Evolutionary conservation across 2,888 invertebrate genomes (phyloP).

Genomic region (Dolomedes plantarius): DNA sequence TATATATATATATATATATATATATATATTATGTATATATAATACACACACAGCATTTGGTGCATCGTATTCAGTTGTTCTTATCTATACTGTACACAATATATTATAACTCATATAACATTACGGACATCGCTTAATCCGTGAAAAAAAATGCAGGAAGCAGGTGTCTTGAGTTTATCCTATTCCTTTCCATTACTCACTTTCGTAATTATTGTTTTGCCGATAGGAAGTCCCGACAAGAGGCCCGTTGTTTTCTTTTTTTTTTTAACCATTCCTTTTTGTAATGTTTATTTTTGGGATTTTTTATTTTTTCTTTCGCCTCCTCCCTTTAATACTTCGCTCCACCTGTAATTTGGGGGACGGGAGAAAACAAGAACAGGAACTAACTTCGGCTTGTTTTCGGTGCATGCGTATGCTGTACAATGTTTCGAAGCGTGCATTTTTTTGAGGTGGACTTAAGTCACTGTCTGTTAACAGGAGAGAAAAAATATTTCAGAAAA

Average conservation of each 20-base stretch:
- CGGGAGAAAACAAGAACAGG: conserved; percentile 1
- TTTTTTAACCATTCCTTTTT: background rate
- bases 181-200: background rate
- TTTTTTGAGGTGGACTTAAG: no score
- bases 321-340: background rate
- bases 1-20: no score
- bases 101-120: background rate
- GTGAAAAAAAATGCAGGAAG: background rate
- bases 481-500: no score
- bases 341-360: background rate
- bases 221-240: background rate
- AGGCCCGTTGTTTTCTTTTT: no score
- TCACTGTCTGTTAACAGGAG: no score
- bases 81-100: no score
- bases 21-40: no score
- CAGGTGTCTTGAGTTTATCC: background rate
- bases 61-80: no score
- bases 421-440: no score
- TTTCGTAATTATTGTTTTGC: background rate
- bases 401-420: no score
- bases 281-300: background rate
- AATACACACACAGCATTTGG: no score
- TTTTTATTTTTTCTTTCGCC: no score
- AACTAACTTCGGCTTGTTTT: background rate
- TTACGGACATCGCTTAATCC: background rate